Evolutionary conservation across 2,797 vertebrate genomes (phyloP).

Genomic region (Protosalanx chinensis): DNA sequence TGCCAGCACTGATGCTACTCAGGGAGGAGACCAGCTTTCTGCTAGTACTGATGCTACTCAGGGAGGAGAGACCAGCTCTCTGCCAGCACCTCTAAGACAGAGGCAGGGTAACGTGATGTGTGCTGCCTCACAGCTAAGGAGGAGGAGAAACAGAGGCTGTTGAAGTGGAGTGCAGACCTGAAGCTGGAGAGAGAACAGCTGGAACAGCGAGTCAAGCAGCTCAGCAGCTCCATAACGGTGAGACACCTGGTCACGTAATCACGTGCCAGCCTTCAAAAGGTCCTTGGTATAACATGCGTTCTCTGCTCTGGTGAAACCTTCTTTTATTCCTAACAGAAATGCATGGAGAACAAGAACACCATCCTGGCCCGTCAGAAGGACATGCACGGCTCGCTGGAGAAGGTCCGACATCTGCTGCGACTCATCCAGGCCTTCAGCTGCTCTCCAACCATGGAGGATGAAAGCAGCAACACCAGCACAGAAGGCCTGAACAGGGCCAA

Average conservation of each 20-base stretch:
- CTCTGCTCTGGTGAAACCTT: not conserved
- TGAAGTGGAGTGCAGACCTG: conserved; percentile 97
- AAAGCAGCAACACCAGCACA: conserved; percentile 16
- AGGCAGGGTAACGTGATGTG: not conserved
- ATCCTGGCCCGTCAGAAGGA: conserved; percentile 96
- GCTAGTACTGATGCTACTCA: too few species aligned
- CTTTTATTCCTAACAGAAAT: conserved; percentile 82
- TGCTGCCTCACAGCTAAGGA: conserved; percentile 85
- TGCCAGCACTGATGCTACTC: too few species aligned
- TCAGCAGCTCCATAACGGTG: conserved; percentile 96
- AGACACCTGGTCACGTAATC: conserved; percentile 42
- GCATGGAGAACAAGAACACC: conserved; percentile 98
- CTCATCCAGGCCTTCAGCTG: conserved; percentile 97
- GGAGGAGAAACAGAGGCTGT: conserved; percentile 97
- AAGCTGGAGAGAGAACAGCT: conserved; percentile 95
- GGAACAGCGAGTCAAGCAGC: conserved; percentile 95
- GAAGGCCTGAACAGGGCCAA: not conserved
- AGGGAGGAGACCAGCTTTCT: too few species aligned
- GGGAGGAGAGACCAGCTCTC: too few species aligned
- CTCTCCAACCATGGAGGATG: conserved; percentile 81
- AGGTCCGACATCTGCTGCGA: conserved; percentile 93
- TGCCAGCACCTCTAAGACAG: too few species aligned
- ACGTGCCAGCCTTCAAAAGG: not conserved
- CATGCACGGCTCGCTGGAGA: conserved; percentile 96
- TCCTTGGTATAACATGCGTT: not conserved